Percentiles rank a stretch among this genome's conserved stretches.
These are phyloP conservation scores for Maniola jurtina DNA, from an alignment of 1,140 invertebrate genomes.

Conservation along the genomic window DNA sequence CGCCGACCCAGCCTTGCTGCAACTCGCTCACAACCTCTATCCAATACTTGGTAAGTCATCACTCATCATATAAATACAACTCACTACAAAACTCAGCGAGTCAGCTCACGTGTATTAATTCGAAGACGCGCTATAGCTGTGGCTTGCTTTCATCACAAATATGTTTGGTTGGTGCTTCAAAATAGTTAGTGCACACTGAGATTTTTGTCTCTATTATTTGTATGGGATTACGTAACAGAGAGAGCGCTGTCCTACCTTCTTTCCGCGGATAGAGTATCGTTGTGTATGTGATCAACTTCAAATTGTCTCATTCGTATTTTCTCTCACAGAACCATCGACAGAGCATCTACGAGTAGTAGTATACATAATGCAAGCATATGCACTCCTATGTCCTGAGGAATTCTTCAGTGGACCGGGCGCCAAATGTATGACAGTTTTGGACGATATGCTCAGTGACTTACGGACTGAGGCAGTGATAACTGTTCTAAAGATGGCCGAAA, in stretches of 20 bases:
- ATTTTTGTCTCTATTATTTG: too few species aligned
- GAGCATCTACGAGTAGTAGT: conserved; percentile 89
- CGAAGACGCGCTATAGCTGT: too few species aligned
- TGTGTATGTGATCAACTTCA: too few species aligned
- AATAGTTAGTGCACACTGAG: too few species aligned
- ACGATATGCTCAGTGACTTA: conserved; percentile 87
- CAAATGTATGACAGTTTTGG: conserved; percentile 83
- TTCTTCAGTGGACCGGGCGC: conserved; percentile 87
- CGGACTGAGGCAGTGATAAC: conserved; percentile 87
- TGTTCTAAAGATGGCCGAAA: conserved; percentile 86
- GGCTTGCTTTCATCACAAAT: too few species aligned
- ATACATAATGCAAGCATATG: conserved; percentile 90
- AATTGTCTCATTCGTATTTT: conserved; percentile 9
- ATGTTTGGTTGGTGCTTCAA: background rate
- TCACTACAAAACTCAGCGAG: too few species aligned
- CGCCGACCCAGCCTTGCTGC: conserved; percentile 81
- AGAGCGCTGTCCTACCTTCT: too few species aligned
- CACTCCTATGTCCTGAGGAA: conserved; percentile 88
- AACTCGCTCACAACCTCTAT: conserved; percentile 88
- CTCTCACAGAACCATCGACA: conserved; percentile 84
- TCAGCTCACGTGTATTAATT: too few species aligned
- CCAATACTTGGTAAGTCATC: conserved; percentile 84
- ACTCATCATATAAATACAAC: too few species aligned
- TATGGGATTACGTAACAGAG: too few species aligned
- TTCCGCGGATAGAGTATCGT: too few species aligned